Percentiles rank a stretch among this genome's conserved stretches.
Conservation (phyloP, 2,888 invertebrate genomes). For the Allolobophora icterica region DNA sequence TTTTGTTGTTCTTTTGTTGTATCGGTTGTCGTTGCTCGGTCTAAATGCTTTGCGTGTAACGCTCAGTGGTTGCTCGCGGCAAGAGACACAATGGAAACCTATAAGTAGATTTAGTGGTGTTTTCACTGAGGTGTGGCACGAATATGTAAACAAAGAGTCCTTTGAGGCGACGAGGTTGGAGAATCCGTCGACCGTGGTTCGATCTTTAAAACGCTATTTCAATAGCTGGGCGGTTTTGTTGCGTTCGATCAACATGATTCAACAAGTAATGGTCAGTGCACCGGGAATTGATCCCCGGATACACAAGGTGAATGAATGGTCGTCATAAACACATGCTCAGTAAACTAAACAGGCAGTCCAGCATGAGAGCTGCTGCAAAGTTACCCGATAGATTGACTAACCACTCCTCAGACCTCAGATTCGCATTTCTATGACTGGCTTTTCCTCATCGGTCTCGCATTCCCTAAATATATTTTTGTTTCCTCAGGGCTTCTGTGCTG, state of each 20-base stretch:
- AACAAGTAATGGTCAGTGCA: background rate
- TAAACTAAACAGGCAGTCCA: background rate
- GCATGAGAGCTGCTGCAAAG: no score
- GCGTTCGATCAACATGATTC: background rate
- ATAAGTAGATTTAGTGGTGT: background rate
- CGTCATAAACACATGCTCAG: background rate
- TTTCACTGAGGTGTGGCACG: background rate
- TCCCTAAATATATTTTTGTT: no score
- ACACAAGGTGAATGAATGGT: background rate
- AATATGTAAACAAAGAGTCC: background rate
- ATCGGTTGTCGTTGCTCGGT: background rate
- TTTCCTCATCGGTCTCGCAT: no score
- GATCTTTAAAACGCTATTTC: background rate
- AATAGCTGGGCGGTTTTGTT: background rate
- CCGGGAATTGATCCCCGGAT: background rate
- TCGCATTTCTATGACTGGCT: no score
- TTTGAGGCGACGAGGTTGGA: background rate
- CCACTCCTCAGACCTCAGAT: no score
- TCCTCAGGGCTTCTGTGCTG: no score
- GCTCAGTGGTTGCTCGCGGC: background rate
- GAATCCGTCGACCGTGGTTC: background rate
- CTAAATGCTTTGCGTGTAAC: background rate
- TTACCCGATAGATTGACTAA: no score
- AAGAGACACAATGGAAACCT: background rate
- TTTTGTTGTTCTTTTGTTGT: constrained; percentile 19